These are phyloP conservation scores for Cyprinodon variegatus DNA, from an alignment of 2,113 vertebrate genomes.

Conservation along the genomic window DNA sequence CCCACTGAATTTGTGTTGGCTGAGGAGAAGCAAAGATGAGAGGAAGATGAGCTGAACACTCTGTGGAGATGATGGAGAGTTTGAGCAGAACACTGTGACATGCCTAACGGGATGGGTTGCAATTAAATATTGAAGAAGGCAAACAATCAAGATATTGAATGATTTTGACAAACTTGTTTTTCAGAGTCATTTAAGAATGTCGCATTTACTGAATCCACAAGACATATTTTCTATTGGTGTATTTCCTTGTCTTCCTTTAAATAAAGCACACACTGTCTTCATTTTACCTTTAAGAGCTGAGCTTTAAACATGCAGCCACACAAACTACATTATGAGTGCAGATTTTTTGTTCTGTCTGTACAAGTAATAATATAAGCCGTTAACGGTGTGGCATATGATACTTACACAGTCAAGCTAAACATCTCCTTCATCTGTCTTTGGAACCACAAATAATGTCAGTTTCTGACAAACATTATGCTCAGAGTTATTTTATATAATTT, in stretches of 20 bases:
- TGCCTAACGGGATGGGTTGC: slow-evolving; percentile 12
- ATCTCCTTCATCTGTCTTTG: slow-evolving; percentile 18
- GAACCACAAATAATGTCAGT: slow-evolving; percentile 1
- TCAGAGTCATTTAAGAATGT: not conserved
- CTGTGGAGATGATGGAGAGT: slow-evolving; percentile 16
- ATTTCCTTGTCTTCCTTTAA: slow-evolving; percentile 2
- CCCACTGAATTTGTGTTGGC: slow-evolving; percentile 59
- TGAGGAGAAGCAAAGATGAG: slow-evolving; percentile 61
- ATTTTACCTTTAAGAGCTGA: slow-evolving; percentile 23
- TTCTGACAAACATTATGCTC: not conserved
- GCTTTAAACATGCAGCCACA: slow-evolving; percentile 23
- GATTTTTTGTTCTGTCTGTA: slow-evolving; percentile 30
- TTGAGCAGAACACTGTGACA: slow-evolving; percentile 20
- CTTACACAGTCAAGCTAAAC: slow-evolving; percentile 18
- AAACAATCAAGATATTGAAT: not conserved
- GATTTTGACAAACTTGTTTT: not conserved
- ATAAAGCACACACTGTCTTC: not conserved
- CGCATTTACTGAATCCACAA: not conserved
- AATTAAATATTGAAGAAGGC: slow-evolving; percentile 27
- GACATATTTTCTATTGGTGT: not conserved
- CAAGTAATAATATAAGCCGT: slow-evolving; percentile 44
- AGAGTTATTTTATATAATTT: slow-evolving; percentile 10
- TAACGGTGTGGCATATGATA: slow-evolving; percentile 21
- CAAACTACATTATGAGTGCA: slow-evolving; percentile 35
- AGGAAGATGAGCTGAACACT: slow-evolving; percentile 41